Base-by-base conservation (phyloP, 2,797 vertebrate species). In the Myiotriccus ornatus region DNA sequence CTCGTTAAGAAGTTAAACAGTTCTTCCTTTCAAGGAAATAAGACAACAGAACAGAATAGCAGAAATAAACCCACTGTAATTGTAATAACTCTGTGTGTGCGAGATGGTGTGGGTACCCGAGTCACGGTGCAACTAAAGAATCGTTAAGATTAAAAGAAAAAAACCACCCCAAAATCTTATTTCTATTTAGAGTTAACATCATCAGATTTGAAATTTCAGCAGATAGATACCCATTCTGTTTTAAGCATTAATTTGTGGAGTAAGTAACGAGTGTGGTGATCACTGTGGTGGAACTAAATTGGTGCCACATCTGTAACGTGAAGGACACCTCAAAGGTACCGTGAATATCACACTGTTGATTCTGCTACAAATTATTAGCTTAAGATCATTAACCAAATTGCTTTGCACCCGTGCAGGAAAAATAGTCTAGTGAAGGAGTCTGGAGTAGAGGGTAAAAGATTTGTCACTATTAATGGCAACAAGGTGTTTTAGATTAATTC, bases 301-400 rank as follows among this genome's bases (percentile, higher is more conserved):
- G 96, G 96, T 94, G 93, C 93, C 96, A 91, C 91, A 89, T 97
- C 95, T 89, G 88, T 97, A 96, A 98, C 9, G 43, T 96, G 97
- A 98, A 98, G 98, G 98, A 96, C 97, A 97, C 96, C 97, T 97
- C 97, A 97, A 97, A 98, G 98, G 97, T 97, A 97, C 93, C 3
- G 0, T 93, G 95, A 96, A 93, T 89, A 87, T 89, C 79, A 39
- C 70, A 93, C 93, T 96, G 95, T 97, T 97, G 96, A 93, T 96
- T 95, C 97, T 97, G 82, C 93, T 96, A 79, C 93, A 94, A 97
- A 97, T 97, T 97, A 97, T 95, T 97, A 96, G 80, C 88, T 94
- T 73, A 88, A 76, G 94, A 93, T 79, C 95, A 94, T 97, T 97
- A 95, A 96, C 94, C 90, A 96, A 96, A 96, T 69, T 90, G 68